A percentile compares a stretch with the other conserved stretches of the same genome.
phyloP scores from a whole-genome alignment of 2,113 vertebrate genomes.

The Lichenostomus cassidix region DNA sequence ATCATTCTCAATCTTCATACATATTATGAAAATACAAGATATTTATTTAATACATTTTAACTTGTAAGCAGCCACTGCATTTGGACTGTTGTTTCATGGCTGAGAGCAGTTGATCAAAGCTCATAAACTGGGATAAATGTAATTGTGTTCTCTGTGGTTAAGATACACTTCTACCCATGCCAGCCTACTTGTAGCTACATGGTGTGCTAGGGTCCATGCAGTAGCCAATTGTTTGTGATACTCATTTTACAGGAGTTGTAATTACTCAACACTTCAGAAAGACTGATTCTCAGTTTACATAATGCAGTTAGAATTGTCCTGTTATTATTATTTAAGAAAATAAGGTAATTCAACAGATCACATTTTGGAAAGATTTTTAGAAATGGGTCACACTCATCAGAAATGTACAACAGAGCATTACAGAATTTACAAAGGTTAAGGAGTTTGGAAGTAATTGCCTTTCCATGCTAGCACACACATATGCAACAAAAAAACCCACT shows the following conservation, averaged over 20 bases:
- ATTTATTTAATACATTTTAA: background rate
- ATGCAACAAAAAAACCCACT: background rate
- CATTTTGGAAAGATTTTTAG: background rate
- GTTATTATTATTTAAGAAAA: background rate
- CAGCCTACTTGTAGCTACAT: background rate
- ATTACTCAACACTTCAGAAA: background rate
- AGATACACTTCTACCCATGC: background rate
- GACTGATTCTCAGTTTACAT: background rate
- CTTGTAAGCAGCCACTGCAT: background rate
- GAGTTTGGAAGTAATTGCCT: background rate
- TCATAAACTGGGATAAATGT: background rate
- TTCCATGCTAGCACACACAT: background rate
- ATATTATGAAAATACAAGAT: background rate
- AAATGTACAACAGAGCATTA: background rate
- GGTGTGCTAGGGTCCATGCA: background rate
- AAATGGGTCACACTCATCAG: background rate
- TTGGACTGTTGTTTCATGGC: background rate
- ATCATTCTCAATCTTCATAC: background rate
- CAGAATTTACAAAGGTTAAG: background rate
- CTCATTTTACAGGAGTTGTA: background rate
- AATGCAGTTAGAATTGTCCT: background rate
- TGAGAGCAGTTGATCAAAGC: background rate
- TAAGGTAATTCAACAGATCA: background rate
- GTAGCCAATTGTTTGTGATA: background rate
- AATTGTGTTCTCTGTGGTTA: background rate